Percentiles rank a stretch among this genome's conserved stretches.
Evolutionary conservation across 1,140 invertebrate species (phyloP).

Genomic region (Drosophila gunungcola): DNA sequence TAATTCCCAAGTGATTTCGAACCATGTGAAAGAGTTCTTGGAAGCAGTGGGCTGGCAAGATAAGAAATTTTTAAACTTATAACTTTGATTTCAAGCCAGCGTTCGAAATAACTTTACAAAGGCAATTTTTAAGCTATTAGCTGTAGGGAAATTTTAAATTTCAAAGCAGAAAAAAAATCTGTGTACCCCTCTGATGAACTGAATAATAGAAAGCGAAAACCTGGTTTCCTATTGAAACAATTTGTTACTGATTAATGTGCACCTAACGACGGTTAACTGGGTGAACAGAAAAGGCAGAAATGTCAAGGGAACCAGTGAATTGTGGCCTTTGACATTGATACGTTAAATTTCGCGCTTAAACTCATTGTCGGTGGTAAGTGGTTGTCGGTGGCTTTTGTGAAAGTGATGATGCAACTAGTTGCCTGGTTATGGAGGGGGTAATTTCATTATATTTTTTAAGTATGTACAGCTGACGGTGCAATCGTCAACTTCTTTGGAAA

Average conservation of each 20-base stretch:
- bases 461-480: slow-evolving; percentile 33
- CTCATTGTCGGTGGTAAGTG: slow-evolving; percentile 21
- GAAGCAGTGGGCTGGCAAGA: too few relatives aligned
- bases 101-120: too few relatives aligned
- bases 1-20: too few relatives aligned
- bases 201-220: not conserved
- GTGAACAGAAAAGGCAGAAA: not conserved
- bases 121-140: too few relatives aligned
- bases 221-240: not conserved
- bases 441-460: slow-evolving; percentile 16
- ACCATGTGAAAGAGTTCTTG: too few relatives aligned
- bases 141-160: too few relatives aligned
- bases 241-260: not conserved
- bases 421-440: slow-evolving; percentile 22
- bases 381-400: slow-evolving; percentile 11
- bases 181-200: not conserved
- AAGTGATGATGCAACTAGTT: slow-evolving; percentile 46
- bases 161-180: not conserved
- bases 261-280: slow-evolving; percentile 1
- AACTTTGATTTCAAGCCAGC: too few relatives aligned
- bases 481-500: slow-evolving; percentile 2
- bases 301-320: not conserved
- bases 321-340: slow-evolving; percentile 15
- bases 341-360: slow-evolving; percentile 30
- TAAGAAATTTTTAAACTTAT: too few relatives aligned